Conservation (phyloP, 2,113 vertebrate species). For the Peromyscus leucopus region DNA sequence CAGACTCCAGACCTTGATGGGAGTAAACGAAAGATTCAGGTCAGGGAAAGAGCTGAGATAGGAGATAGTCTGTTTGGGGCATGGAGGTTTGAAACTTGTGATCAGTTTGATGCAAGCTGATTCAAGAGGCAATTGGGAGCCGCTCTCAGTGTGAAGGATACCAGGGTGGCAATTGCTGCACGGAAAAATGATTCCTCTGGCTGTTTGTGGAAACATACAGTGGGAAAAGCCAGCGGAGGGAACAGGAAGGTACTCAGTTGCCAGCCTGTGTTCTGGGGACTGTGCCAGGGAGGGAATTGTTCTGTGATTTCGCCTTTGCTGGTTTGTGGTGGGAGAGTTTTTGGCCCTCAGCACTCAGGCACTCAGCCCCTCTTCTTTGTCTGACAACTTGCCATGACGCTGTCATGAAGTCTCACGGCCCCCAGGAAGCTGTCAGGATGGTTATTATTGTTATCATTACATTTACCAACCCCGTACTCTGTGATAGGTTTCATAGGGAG, state of each 20-base stretch:
- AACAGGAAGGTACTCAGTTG: not conserved
- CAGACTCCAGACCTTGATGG: not conserved
- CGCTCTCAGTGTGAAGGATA: not conserved
- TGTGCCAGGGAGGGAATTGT: not conserved
- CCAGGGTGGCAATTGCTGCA: not conserved
- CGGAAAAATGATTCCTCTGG: not conserved
- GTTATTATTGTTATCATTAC: too few relatives aligned
- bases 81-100: not conserved
- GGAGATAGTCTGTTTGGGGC: not conserved
- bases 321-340: not conserved
- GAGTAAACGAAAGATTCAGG: not conserved
- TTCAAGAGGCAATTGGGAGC: constrained; percentile 60
- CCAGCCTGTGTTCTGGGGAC: not conserved
- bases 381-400: not conserved
- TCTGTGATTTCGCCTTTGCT: not conserved
- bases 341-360: not conserved
- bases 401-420: not conserved
- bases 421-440: not conserved
- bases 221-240: not conserved
- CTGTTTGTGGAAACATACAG: not conserved
- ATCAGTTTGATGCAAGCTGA: constrained; percentile 58
- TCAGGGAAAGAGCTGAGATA: not conserved
- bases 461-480: not conserved
- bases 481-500: not conserved
- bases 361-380: not conserved